Evolutionary conservation across 2,113 vertebrate genomes (phyloP), one percentile per base, ranked within the genome.

Genomic region (Cyprinus carpio): DNA sequence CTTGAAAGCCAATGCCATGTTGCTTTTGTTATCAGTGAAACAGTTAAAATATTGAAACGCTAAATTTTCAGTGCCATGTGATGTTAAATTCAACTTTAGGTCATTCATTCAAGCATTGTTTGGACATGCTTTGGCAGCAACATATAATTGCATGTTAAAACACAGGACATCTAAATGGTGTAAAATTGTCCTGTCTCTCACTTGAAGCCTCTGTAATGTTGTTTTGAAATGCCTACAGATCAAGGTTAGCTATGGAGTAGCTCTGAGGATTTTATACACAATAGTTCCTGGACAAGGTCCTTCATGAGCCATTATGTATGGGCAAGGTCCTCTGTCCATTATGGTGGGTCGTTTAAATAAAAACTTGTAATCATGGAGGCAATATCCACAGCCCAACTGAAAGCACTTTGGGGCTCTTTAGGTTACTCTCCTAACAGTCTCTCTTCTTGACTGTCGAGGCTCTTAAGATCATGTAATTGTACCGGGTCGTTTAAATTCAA

Each of bases 351-450:
- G n/a, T n/a, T n/a, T n/a, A n/a, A n/a, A n/a, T n/a, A n/a, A n/a
- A 82, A 75, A 62, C 67, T 78, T 72, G 23, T 86, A 81, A 88
- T 84, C 77, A 43, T 76, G 16, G 29, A 56, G 49, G 76, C 84
- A 84, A 81, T 56, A 76, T 58, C 62, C 71, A 82, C 43, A 71
- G 81, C 46, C 81, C 43, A 46, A 71, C n/a, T 82, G 43, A 82
- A 49, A 56, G 81, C 43, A 82, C 62, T 82, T 82, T 82, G 81
- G 25, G 10, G 46, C 65, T 71, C 29, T 56, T 71, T 82, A 37
- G 29, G 46, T 71, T 82, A 37, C 13, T n/a, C 25, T n/a, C 65
- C 27, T 15, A 71, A 71, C 81, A 25, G n/a, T 65, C 25, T 79
- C 75, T 67, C 60, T 81, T 81, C 60, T 43, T 54, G 62, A 54